Conservation (phyloP, 1,140 invertebrate genomes). For the Anthonomus grandis region DNA sequence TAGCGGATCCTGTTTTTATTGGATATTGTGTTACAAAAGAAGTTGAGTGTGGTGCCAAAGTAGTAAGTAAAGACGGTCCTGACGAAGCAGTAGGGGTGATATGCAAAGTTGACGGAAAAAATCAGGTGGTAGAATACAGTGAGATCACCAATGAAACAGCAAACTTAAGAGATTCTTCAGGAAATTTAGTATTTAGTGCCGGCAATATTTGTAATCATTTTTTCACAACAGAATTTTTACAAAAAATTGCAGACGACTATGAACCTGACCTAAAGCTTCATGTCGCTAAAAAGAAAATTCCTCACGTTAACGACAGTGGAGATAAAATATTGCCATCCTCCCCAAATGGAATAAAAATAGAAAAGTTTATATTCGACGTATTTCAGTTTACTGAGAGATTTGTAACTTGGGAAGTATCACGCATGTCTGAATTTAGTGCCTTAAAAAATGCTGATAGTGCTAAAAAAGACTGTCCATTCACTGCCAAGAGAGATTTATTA, state of each 20-base stretch:
- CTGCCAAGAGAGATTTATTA: conserved; percentile 75
- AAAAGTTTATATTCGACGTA: conserved; percentile 99
- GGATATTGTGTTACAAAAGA: conserved; percentile 88
- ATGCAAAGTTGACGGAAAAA: conserved; percentile 82
- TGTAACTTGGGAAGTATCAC: conserved; percentile 87
- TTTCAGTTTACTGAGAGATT: conserved; percentile 91
- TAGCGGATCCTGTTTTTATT: conserved; percentile 96
- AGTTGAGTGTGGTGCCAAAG: conserved; percentile 95
- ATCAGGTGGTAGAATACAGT: conserved; percentile 96
- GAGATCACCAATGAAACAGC: conserved; percentile 89
- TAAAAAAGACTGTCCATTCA: conserved; percentile 87
- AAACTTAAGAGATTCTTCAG: conserved; percentile 73
- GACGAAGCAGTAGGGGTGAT: conserved; percentile 94
- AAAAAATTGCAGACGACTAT: conserved; percentile 58
- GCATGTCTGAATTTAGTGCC: conserved; percentile 95
- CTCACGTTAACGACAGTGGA: conserved; percentile 75
- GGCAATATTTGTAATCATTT: conserved; percentile 99
- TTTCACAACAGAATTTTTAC: conserved; percentile 85
- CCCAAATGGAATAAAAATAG: conserved; percentile 97
- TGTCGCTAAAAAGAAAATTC: conserved; percentile 97
- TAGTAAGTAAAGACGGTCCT: conserved; percentile 87
- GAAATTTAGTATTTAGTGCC: conserved; percentile 83
- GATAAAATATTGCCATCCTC: conserved; percentile 68
- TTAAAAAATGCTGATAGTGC: conserved; percentile 89
- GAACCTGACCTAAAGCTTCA: conserved; percentile 83